Percentiles rank a stretch among this genome's conserved stretches.
Conservation (phyloP, 2,888 invertebrate genomes). For the Drosophila nr. medialis region DNA sequence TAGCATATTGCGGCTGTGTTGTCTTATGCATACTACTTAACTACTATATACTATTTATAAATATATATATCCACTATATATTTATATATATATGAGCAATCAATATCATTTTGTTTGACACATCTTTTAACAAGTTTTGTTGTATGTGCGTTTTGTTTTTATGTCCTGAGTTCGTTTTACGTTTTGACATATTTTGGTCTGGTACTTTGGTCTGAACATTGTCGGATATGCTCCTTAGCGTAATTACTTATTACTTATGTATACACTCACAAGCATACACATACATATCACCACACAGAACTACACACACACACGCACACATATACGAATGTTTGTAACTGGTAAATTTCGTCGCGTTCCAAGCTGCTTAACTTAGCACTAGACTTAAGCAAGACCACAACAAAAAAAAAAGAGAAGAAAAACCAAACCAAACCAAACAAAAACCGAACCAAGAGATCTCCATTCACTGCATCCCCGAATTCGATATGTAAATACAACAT, state of each 20-base stretch:
- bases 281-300: constrained; percentile 25
- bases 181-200: constrained; percentile 68
- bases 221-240: constrained; percentile 77
- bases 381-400: constrained; percentile 58
- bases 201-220: constrained; percentile 78
- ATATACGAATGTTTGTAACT: constrained; percentile 57
- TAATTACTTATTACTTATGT: constrained; percentile 69
- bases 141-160: constrained; percentile 75
- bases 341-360: constrained; percentile 66
- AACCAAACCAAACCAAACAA: constrained; percentile 35
- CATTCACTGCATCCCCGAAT: constrained; percentile 55
- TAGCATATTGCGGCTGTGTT: constrained; percentile 81
- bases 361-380: constrained; percentile 73
- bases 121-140: constrained; percentile 66
- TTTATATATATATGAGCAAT: constrained; percentile 49
- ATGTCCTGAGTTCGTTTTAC: constrained; percentile 64
- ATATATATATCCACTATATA: constrained; percentile 54
- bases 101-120: constrained; percentile 57
- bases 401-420: constrained; percentile 26
- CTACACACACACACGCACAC: constrained; percentile 30
- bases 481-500: constrained; percentile 57
- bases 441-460: constrained; percentile 34
- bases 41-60: constrained; percentile 49
- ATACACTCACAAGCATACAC: constrained; percentile 45
- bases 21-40: constrained; percentile 74